These are phyloP conservation scores for Myiotriccus ornatus DNA, from an alignment of 2,797 vertebrate species.

Conservation along the genomic window DNA sequence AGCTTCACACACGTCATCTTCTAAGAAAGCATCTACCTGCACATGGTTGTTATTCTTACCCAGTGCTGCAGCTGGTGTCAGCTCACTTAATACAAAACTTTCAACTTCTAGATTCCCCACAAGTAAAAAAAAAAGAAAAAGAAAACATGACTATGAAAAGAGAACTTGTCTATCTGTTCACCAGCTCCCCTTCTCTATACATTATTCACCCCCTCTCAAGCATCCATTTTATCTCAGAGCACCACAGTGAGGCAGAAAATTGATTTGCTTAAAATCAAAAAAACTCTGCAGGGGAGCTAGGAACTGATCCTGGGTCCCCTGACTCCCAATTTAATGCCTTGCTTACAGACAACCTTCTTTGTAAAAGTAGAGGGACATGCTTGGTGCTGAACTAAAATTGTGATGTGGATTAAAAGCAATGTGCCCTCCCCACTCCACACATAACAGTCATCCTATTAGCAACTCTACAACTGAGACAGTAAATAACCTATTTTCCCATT, in stretches of 20 bases:
- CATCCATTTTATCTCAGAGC: neutral
- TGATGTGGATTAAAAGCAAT: neutral
- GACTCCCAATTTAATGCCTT: slow-evolving; percentile 3
- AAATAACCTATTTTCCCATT: neutral
- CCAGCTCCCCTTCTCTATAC: neutral
- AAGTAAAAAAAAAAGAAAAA: neutral
- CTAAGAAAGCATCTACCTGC: neutral
- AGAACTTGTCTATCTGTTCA: neutral
- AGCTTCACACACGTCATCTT: neutral
- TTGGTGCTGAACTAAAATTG: neutral
- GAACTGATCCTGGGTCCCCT: neutral
- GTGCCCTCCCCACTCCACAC: neutral
- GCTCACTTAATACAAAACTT: neutral
- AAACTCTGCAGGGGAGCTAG: neutral
- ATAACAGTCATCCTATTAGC: neutral
- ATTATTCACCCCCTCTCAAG: neutral
- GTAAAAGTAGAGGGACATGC: neutral
- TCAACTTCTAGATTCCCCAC: neutral
- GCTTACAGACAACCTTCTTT: neutral
- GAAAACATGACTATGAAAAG: neutral
- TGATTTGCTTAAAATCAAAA: neutral
- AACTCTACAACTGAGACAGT: neutral
- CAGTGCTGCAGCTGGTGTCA: neutral
- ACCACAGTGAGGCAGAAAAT: neutral
- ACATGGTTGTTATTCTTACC: neutral